phyloP scores from a whole-genome alignment of 2,797 vertebrate species.

The Tadarida brasiliensis region DNA sequence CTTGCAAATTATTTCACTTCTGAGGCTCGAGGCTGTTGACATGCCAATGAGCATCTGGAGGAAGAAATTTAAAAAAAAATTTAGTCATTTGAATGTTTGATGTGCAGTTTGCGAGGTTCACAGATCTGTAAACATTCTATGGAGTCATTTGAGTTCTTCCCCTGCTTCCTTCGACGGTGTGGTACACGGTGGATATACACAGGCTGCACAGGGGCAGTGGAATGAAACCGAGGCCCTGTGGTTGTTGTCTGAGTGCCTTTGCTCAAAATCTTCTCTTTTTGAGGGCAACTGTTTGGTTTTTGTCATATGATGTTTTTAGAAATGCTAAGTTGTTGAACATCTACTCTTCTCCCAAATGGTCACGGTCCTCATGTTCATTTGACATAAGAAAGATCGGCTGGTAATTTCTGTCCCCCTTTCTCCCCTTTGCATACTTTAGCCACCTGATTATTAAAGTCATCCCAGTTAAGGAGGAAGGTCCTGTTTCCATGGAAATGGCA shows the following conservation, averaged over 20 bases:
- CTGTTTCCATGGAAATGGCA: conserved; percentile 87
- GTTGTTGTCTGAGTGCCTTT: neutral
- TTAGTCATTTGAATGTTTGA: conserved; percentile 25
- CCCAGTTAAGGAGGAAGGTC: conserved; percentile 75
- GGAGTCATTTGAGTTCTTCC: conserved; percentile 54
- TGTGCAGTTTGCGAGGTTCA: conserved; percentile 50
- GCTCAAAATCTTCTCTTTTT: neutral
- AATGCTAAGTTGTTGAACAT: neutral
- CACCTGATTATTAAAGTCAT: conserved; percentile 87
- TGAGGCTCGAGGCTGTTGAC: conserved; percentile 40
- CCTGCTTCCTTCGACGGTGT: neutral
- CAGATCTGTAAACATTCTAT: conserved; percentile 47
- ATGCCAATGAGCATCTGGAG: conserved; percentile 6
- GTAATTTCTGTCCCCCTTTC: conserved; percentile 80
- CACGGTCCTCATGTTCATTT: neutral
- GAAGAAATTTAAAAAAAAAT: neutral
- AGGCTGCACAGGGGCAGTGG: neutral
- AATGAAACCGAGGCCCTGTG: neutral
- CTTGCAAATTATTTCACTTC: conserved; percentile 30
- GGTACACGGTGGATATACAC: neutral
- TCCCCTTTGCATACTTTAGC: conserved; percentile 79
- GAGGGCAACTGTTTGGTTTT: neutral
- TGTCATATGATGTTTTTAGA: neutral
- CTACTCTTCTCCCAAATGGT: conserved; percentile 17
- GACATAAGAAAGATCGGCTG: conserved; percentile 57